phyloP scores from a whole-genome alignment of 2,888 invertebrate species.

The Girardia tigrina region DNA sequence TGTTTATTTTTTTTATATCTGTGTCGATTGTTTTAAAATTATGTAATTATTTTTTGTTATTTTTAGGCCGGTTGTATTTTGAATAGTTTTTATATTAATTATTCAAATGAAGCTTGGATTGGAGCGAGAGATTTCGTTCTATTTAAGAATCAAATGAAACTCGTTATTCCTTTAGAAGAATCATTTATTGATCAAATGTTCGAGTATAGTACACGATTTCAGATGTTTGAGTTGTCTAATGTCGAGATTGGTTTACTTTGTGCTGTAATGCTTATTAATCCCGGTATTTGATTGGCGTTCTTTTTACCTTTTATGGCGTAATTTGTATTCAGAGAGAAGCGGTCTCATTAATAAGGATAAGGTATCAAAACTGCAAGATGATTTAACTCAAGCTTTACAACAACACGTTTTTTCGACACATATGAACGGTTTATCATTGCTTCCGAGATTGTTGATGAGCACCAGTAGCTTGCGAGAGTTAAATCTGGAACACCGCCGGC shows the following conservation, averaged over 20 bases:
- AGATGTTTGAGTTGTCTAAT: conserved; percentile 44
- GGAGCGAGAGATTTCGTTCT: conserved; percentile 42
- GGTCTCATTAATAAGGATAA: conserved; percentile 46
- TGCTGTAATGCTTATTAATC: conserved; percentile 47
- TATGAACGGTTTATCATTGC: conserved; percentile 42
- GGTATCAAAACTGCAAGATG: conserved; percentile 45
- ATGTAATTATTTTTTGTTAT: too few relatives aligned
- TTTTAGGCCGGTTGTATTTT: conserved; percentile 45
- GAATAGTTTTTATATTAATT: conserved; percentile 47
- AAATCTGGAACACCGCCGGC: conserved; percentile 46
- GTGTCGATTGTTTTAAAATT: too few relatives aligned
- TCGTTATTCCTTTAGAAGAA: conserved; percentile 45
- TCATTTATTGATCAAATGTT: conserved; percentile 48
- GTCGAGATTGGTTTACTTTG: conserved; percentile 48
- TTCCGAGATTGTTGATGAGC: conserved; percentile 48
- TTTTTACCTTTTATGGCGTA: background rate
- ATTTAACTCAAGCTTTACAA: conserved; percentile 46
- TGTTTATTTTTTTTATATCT: too few relatives aligned
- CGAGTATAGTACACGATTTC: conserved; percentile 46
- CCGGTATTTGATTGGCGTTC: conserved; percentile 41
- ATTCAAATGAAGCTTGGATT: conserved; percentile 44
- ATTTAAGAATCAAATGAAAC: conserved; percentile 46
- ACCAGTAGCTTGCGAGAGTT: conserved; percentile 48
- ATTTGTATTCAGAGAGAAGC: conserved; percentile 42
- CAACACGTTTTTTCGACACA: conserved; percentile 43